Evolutionary conservation across 2,797 vertebrate genomes (phyloP).

Genomic region (Rhyacichthys aspro): DNA sequence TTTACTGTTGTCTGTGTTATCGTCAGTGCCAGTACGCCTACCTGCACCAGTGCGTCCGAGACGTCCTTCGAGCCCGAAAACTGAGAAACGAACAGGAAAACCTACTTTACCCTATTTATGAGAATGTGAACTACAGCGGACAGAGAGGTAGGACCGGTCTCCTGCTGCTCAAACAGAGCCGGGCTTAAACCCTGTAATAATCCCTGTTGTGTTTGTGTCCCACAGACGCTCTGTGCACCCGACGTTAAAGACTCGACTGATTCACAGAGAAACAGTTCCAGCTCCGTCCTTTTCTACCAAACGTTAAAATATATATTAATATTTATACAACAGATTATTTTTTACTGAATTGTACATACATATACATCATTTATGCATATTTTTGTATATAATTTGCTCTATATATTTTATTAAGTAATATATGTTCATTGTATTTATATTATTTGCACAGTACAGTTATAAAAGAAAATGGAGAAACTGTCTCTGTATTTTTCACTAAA

Average conservation of each 20-base stretch:
- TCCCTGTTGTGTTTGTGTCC: slow-evolving; percentile 39
- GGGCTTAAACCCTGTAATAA: background rate
- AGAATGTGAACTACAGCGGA: slow-evolving; percentile 88
- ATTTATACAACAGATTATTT: slow-evolving; percentile 68
- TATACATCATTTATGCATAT: slow-evolving; percentile 78
- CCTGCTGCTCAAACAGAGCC: no score
- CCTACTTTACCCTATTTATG: slow-evolving; percentile 88
- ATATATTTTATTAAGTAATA: slow-evolving; percentile 18
- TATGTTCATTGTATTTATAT: background rate
- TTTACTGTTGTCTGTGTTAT: background rate
- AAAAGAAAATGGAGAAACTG: background rate
- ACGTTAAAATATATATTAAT: slow-evolving; percentile 68
- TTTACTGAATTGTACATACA: slow-evolving; percentile 81
- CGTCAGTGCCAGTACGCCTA: slow-evolving; percentile 91
- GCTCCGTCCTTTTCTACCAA: slow-evolving; percentile 78
- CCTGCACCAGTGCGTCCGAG: slow-evolving; percentile 92
- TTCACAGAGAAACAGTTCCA: no score
- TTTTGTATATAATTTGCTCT: slow-evolving; percentile 58
- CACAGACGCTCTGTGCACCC: slow-evolving; percentile 86
- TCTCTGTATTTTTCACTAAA: no score
- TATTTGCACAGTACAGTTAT: slow-evolving; percentile 21
- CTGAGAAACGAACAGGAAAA: slow-evolving; percentile 91
- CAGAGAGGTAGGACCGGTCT: slow-evolving; percentile 91
- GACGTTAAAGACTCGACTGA: slow-evolving; percentile 83
- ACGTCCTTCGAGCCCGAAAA: slow-evolving; percentile 91